These are phyloP conservation scores for Alethe diademata DNA, from an alignment of 2,113 vertebrate genomes.

Conservation along the genomic window DNA sequence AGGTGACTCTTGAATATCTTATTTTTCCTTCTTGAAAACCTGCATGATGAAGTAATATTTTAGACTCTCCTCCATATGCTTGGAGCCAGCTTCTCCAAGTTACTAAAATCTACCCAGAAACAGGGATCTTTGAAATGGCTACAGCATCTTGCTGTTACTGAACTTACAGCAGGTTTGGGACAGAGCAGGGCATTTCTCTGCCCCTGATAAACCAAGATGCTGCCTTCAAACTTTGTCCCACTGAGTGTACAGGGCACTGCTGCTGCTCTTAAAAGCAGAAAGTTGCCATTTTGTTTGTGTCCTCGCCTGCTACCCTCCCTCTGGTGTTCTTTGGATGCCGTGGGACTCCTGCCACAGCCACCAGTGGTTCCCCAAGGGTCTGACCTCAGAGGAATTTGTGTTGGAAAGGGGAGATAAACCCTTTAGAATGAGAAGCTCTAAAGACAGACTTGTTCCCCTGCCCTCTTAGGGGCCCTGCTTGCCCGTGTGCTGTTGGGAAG, in stretches of 20 bases:
- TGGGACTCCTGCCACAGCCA: not conserved
- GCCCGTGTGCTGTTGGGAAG: not conserved
- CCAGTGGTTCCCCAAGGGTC: not conserved
- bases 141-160: not conserved
- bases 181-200: not conserved
- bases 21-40: not conserved
- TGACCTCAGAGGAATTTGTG: not conserved
- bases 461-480: not conserved
- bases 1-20: not conserved
- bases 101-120: not conserved
- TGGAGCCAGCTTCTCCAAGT: not conserved
- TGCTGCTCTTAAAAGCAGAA: fast-evolving
- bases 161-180: not conserved
- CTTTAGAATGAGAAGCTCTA: fast-evolving
- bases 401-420: not conserved
- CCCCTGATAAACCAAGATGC: not conserved
- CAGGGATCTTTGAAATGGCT: not conserved
- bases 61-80: not conserved
- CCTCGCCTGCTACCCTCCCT: not conserved
- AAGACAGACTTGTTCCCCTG: not conserved
- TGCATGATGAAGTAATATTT: not conserved
- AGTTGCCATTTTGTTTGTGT: not conserved
- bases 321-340: not conserved
- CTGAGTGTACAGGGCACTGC: not conserved
- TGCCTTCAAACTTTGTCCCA: not conserved